These are phyloP conservation scores for Eumaeus atala DNA, from an alignment of 1,140 invertebrate genomes.

Conservation along the genomic window DNA sequence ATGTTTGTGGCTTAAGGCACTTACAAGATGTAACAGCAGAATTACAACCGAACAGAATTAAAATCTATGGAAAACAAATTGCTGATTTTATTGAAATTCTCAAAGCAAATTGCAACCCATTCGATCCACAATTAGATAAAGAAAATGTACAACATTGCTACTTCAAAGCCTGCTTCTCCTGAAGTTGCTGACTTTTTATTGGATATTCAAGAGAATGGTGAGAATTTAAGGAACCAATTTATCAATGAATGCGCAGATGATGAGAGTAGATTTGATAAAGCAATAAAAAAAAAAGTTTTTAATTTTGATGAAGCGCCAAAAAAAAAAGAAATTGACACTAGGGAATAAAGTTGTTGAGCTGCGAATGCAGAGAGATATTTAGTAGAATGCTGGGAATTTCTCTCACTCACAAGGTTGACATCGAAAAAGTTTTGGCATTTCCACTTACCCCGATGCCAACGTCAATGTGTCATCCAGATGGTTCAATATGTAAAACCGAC, in stretches of 20 bases:
- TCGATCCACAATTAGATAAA: conserved; percentile 28
- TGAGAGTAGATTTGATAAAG: conserved; percentile 22
- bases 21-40: conserved; percentile 27
- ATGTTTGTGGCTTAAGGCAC: conserved; percentile 24
- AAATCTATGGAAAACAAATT: conserved; percentile 9
- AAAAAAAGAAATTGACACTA: too few relatives aligned
- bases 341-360: too few relatives aligned
- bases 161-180: conserved; percentile 10
- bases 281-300: conserved; percentile 26
- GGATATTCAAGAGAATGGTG: conserved; percentile 12
- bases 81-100: conserved; percentile 31
- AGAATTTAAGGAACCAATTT: conserved; percentile 7
- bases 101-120: conserved; percentile 31
- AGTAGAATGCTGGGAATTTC: too few relatives aligned
- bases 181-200: conserved; percentile 10
- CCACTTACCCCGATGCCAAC: too few relatives aligned
- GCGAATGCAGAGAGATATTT: too few relatives aligned
- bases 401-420: too few relatives aligned
- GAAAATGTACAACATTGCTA: conserved; percentile 27
- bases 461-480: too few relatives aligned
- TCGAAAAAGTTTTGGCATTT: too few relatives aligned
- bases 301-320: too few relatives aligned
- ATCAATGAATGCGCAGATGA: conserved; percentile 6
- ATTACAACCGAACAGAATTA: conserved; percentile 16
- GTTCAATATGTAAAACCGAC: too few relatives aligned